A percentile compares a stretch with the other conserved stretches of the same genome.
Conservation (phyloP, 2,113 vertebrate genomes). For the Megaleporinus macrocephalus region DNA sequence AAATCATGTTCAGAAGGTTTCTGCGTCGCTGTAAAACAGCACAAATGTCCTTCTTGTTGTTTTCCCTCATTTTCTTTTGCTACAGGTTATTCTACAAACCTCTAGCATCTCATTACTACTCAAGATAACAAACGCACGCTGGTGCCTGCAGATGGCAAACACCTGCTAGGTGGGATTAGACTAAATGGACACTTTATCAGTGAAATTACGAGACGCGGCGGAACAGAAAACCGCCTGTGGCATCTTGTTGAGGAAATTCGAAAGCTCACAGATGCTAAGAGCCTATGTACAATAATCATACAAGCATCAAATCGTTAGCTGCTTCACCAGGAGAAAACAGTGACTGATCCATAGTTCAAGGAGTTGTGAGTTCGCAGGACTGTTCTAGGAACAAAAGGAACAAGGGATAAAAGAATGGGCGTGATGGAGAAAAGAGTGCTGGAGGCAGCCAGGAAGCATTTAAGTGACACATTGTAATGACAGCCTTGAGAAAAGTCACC, state of each 20-base stretch:
- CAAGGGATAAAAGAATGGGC: background rate
- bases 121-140: slow-evolving; percentile 19
- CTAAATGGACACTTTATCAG: slow-evolving; percentile 35
- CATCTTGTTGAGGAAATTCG: background rate
- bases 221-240: background rate
- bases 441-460: slow-evolving; percentile 14
- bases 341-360: background rate
- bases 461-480: background rate
- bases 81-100: background rate
- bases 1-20: background rate
- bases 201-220: background rate
- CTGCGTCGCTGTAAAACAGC: background rate
- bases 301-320: background rate
- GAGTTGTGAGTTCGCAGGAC: background rate
- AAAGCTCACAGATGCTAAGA: slow-evolving; percentile 2
- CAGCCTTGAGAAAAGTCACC: background rate
- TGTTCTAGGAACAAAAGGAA: background rate
- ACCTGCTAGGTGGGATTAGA: slow-evolving; percentile 16
- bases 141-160: slow-evolving; percentile 4
- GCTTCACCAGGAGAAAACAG: background rate
- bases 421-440: background rate
- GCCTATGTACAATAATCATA: background rate
- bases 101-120: slow-evolving; percentile 2
- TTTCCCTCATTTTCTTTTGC: background rate
- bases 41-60: background rate